Conservation (phyloP, 92 coral and sea anemone species). For the Pocillopora grandis region DNA sequence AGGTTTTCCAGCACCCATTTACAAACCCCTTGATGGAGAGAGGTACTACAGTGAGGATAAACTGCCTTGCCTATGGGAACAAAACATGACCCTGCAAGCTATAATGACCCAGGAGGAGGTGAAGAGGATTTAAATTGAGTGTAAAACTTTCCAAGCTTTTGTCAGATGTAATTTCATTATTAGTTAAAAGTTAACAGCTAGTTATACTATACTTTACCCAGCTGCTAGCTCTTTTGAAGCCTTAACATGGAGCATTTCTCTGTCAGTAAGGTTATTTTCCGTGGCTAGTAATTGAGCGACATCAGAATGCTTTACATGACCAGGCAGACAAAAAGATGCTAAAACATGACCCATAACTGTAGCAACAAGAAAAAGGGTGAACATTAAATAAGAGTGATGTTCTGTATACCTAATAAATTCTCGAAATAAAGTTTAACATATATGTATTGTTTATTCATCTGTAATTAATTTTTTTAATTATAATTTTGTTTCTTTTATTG, state of each 20-base stretch:
- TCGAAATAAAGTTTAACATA: not conserved
- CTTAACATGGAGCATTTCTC: constrained; percentile 58
- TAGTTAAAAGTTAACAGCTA: no score
- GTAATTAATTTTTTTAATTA: no score
- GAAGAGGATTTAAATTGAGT: not conserved
- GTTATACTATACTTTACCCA: constrained; percentile 51
- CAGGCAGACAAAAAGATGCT: constrained; percentile 11
- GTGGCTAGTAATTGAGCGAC: constrained; percentile 56
- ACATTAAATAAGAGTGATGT: not conserved
- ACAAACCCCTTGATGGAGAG: not conserved
- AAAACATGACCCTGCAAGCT: no score
- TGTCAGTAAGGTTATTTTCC: constrained; percentile 18
- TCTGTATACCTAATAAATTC: not conserved
- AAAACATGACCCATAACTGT: constrained; percentile 87
- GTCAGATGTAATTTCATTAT: no score
- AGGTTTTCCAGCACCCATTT: no score
- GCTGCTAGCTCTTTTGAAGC: constrained; percentile 74
- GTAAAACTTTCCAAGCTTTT: not conserved
- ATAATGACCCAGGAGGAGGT: not conserved
- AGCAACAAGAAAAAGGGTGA: not conserved
- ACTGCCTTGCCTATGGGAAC: no score
- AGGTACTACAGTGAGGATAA: not conserved
- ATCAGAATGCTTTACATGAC: not conserved
- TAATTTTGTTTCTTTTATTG: no score
- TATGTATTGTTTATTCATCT: no score